Base-by-base conservation (phyloP, 2,888 invertebrate species). In the Lasioglossum figueresi region DNA sequence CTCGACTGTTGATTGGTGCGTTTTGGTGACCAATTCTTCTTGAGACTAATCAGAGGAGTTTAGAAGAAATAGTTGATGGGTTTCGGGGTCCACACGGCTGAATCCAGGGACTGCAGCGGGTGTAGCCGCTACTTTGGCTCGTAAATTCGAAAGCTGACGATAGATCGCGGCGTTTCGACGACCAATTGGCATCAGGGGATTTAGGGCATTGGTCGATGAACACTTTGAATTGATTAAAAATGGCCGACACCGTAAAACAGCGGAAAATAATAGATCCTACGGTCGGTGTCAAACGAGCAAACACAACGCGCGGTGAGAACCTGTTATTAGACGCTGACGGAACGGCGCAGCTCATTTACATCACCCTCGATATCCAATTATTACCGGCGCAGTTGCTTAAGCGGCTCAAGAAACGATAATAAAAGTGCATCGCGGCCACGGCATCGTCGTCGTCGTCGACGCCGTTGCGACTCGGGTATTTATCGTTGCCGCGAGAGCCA, bases 341-440 rank as follows among this genome's bases (percentile, higher is more conserved):
- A 80, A 72, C 48, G 48, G 79, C 75, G 72, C 59, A 43, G 77
- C 76, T 84, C 81, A 84, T 84, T 86, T 86, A 76, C 84, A 86
- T 86, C 85, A 73, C 78, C 71, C 68, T 68, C 34, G 84, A 86
- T 86, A 84, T 86, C 84, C 78, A 86, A 86, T 86, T 86, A 86
- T 86, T 84, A 72, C 75, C 66, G 34, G 66, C 6, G 48, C 74
- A 73, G 81, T 86, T 86, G 78, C 85, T 81, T 81, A 79, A 84
- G 76, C 71, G 75, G 63, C 43, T n/a, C 48, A 68, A 45, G 52
- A n/a, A 56, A 19, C 52, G n/a, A 66, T 43, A 77, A 86, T 84
- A 81, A 79, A 84, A 84, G 59, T 77, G 66, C 66, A 66, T 66
- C 66, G 66, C 31, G 63, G 63, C 63, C 63, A 16, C 31, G 16